Percentiles rank a stretch among this genome's conserved stretches.
phyloP scores from a whole-genome alignment of 2,888 invertebrate genomes.

The Lithophane leautieri region DNA sequence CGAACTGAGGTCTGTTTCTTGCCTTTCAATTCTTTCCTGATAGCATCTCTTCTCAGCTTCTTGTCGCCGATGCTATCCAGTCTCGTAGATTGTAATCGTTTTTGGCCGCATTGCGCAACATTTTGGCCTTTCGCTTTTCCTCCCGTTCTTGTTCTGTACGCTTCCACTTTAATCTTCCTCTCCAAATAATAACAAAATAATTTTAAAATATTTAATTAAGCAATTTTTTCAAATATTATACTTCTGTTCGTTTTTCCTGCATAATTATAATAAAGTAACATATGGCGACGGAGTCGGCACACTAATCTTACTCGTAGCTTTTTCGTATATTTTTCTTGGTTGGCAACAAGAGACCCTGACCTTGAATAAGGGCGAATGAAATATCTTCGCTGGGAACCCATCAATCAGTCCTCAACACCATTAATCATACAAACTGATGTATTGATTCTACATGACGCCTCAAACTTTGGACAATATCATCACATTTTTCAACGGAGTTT shows the following conservation, averaged over 20 bases:
- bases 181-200: not conserved
- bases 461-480: conserved; percentile 58
- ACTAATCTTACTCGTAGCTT: not conserved
- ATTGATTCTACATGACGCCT: conserved; percentile 73
- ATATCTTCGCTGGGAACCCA: conserved; percentile 58
- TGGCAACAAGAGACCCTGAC: conserved; percentile 52
- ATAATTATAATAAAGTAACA: not conserved
- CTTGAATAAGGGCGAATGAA: conserved; percentile 57
- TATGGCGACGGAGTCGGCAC: not conserved
- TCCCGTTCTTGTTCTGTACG: too few relatives aligned
- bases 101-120: too few relatives aligned
- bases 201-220: too few relatives aligned
- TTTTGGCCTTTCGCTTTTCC: too few relatives aligned
- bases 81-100: too few relatives aligned
- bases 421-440: conserved; percentile 74
- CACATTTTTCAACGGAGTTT: conserved; percentile 10
- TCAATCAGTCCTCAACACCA: conserved; percentile 65
- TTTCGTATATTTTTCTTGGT: conserved; percentile 12
- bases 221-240: not conserved
- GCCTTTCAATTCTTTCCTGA: too few relatives aligned
- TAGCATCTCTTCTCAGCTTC: too few relatives aligned
- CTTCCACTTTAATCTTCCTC: too few relatives aligned
- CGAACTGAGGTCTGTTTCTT: too few relatives aligned
- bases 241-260: not conserved
- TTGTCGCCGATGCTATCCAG: too few relatives aligned